Conservation (phyloP, 2,888 invertebrate species). For the Melolontha melolontha region DNA sequence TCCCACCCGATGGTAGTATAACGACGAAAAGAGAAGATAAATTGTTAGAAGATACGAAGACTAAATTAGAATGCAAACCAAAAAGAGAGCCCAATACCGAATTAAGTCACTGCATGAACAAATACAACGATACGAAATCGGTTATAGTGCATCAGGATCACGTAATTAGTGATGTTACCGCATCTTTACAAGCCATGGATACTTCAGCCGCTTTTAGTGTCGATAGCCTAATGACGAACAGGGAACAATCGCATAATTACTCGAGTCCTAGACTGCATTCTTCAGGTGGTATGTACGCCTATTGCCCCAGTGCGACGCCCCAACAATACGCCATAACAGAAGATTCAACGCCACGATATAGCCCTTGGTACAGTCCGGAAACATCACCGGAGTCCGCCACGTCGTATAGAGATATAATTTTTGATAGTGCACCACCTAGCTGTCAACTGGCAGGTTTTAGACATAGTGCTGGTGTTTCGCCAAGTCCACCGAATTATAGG, state of each 20-base stretch:
- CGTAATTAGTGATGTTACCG: conserved; percentile 60
- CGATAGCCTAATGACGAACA: conserved; percentile 71
- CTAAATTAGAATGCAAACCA: conserved; percentile 72
- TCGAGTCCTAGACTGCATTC: conserved; percentile 63
- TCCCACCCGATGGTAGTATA: conserved; percentile 41
- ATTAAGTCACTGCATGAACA: conserved; percentile 66
- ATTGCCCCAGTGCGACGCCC: conserved; percentile 65
- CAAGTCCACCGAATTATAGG: conserved; percentile 68
- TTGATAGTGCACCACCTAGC: conserved; percentile 64
- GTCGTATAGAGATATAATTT: conserved; percentile 62
- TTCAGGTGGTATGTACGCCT: conserved; percentile 70
- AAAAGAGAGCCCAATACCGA: conserved; percentile 76
- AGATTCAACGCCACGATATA: conserved; percentile 62
- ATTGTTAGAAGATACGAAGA: conserved; percentile 68
- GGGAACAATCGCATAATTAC: conserved; percentile 61
- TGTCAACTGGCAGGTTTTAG: conserved; percentile 64
- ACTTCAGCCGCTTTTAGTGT: conserved; percentile 70
- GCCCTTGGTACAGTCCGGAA: conserved; percentile 71
- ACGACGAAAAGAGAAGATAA: conserved; percentile 65
- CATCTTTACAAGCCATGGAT: conserved; percentile 63
- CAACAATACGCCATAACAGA: conserved; percentile 61
- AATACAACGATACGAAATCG: conserved; percentile 60
- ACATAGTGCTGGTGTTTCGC: conserved; percentile 68
- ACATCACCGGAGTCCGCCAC: conserved; percentile 64
- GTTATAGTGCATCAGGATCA: conserved; percentile 64